Percentiles rank a stretch among this genome's conserved stretches.
Conservation (phyloP, 2,888 invertebrate genomes). For the Embidobia sp. region DNA sequence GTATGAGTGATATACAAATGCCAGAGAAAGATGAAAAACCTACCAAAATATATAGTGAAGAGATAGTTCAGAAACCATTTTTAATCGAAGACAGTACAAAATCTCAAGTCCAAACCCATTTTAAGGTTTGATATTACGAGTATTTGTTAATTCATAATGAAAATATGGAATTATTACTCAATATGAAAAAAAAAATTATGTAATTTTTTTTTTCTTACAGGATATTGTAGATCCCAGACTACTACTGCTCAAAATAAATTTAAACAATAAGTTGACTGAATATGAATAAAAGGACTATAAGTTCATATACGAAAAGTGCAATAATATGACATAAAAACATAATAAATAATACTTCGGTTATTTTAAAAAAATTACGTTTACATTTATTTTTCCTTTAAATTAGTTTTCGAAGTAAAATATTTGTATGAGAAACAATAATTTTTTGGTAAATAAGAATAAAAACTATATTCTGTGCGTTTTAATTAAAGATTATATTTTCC, state of each 20-base stretch:
- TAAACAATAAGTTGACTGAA: conserved; percentile 27
- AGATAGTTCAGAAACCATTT: conserved; percentile 34
- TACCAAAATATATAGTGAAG: conserved; percentile 39
- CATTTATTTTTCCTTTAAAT: no score
- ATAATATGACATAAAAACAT: no score
- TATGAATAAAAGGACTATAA: conserved; percentile 7
- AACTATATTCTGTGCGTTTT: no score
- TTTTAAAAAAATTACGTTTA: not conserved
- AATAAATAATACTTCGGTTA: no score
- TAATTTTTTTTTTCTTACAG: conserved; percentile 7
- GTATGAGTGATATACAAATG: conserved; percentile 69
- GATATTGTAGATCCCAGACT: conserved; percentile 34
- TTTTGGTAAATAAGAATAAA: no score
- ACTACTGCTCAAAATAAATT: conserved; percentile 35
- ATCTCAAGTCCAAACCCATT: conserved; percentile 64
- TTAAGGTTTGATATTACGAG: conserved; percentile 56
- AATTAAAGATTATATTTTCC: no score
- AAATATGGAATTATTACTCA: not conserved
- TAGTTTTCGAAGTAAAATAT: no score
- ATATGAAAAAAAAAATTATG: no score
- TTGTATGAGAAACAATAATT: no score
- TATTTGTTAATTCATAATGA: not conserved
- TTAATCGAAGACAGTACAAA: conserved; percentile 13
- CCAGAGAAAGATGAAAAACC: conserved; percentile 71
- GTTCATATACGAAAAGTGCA: not conserved